Base-by-base conservation (phyloP, 2,797 vertebrate species). In the Rhinatrema bivittatum region DNA sequence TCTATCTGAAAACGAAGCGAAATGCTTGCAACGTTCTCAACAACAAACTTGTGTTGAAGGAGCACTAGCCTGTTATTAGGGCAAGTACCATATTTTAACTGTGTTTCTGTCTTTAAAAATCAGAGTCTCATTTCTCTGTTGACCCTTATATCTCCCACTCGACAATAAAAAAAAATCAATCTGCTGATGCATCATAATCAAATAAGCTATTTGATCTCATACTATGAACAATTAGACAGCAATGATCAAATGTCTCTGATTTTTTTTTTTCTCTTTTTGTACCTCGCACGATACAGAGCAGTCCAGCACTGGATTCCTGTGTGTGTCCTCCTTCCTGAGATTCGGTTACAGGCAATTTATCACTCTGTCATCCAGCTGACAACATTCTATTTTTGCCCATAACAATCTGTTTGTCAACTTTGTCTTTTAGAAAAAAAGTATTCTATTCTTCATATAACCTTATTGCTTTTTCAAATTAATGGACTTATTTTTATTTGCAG, bases 261-360 rank as follows among this genome's bases (percentile, higher is more conserved):
- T n/a, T n/a, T n/a, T n/a, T 50, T 74, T 60, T 39, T 57, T 39
- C 45, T 42, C 29, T 51, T 53, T n/a, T 45, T 53, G 44, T 32
- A 44, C 25, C 41, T 40, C 34, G 32, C 58, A 39, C 39, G 44
- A 69, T 44, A 50, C 43, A 65, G 57, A 59, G n/a, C 53, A n/a
- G 36, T 45, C 27, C 36, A 49, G 69, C 31, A 72, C 60, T 75
- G 70, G 68, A 86, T 85, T 72, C 64, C 65, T 65, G 51, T 7
- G 51, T 7, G 53, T 70, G 70, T 61, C 50, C 54, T 75, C 56
- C 58, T 78, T 46, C 58, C 70, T 66, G 68, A 70, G 65, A 72
- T 74, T 68, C 47, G 29, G 70, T 77, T 81, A 80, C 78, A 73
- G 52, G 70, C 77, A 79, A 86, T 89, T 78, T 72, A 81, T 84